These are phyloP conservation scores for Podarcis siculus DNA, from an alignment of 2,797 vertebrate genomes.

Conservation along the genomic window DNA sequence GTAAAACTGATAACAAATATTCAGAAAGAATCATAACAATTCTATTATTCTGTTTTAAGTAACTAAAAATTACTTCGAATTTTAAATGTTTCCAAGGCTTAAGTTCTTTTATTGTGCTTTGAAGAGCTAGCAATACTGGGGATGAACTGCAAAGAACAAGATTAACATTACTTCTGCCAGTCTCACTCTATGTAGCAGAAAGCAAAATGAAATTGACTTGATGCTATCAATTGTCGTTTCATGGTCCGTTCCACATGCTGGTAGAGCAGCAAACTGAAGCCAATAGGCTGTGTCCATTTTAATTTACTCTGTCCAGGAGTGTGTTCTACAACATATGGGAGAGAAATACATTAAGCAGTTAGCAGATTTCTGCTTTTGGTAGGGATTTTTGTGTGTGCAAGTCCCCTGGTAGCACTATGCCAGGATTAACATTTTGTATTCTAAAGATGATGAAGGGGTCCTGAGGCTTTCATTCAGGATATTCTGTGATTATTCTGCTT, in stretches of 20 bases:
- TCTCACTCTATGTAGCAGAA: neutral
- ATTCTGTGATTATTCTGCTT: neutral
- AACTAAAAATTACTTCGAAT: neutral
- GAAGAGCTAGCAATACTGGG: neutral
- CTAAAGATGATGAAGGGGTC: constrained; percentile 16
- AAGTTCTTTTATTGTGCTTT: neutral
- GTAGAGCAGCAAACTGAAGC: constrained; percentile 21
- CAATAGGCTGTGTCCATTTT: neutral
- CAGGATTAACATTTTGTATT: neutral
- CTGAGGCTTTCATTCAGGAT: neutral
- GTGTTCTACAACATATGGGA: neutral
- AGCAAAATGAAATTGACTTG: constrained; percentile 21
- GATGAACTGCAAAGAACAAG: neutral
- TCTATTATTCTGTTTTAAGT: neutral
- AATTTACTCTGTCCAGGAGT: neutral
- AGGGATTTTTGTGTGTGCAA: neutral
- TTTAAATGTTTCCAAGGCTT: neutral
- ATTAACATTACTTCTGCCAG: neutral
- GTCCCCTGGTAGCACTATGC: neutral
- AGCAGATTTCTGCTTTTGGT: neutral
- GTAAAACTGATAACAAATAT: neutral
- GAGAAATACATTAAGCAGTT: neutral
- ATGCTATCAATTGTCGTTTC: constrained; percentile 13
- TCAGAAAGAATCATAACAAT: neutral
- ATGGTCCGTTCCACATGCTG: constrained; percentile 18